Evolutionary conservation across 2,113 vertebrate genomes (phyloP), one percentile per base, ranked within the genome.

Genomic region (Seriola dumerili): DNA sequence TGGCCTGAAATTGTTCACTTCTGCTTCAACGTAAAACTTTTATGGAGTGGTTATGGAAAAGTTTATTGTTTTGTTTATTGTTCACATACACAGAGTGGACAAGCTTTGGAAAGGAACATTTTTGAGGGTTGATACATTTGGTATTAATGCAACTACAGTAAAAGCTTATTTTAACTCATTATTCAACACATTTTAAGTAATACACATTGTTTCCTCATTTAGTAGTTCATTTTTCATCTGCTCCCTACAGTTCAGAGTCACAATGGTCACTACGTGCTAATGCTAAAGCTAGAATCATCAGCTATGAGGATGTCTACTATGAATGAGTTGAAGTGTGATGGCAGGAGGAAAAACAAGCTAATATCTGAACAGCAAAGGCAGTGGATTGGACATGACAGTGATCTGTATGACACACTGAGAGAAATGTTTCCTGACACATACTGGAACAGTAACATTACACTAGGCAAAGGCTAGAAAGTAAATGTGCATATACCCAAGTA

Each of bases 51-150:
- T 79, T 72, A 76, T 65, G 52, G 72, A 72, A 79, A 69, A 21
- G 40, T 70, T 64, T 79, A 80, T 40, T n/a, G 54, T 76, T 67
- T 80, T 70, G 63, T 83, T 83, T 83, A 73, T 72, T 80, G 76
- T 63, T 78, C 66, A 29, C 46, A 54, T 55, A 44, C 42, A 16
- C 65, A 63, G 40, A 57, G 62, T 0, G 12, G 19, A 52, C 8
- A 9, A 16, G 62, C 34, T n/a, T 61, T 17, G 16, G 32, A 50
- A 70, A 67, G 25, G 6, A 55, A 81, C 61, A 46, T 4, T 64
- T 52, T 21, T 29, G 10, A 25, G 21, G 25, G 2, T 44, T 55
- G 4, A 58, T 61, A 16, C 29, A 38, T 52, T 73, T 8, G 17
- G 3, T 19, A 19, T 34, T n/a, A 64, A n/a, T 52, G 9, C 29